Percentiles rank a stretch among this genome's conserved stretches.
Conservation (phyloP, 2,113 vertebrate genomes). For the Apeltes quadracus region DNA sequence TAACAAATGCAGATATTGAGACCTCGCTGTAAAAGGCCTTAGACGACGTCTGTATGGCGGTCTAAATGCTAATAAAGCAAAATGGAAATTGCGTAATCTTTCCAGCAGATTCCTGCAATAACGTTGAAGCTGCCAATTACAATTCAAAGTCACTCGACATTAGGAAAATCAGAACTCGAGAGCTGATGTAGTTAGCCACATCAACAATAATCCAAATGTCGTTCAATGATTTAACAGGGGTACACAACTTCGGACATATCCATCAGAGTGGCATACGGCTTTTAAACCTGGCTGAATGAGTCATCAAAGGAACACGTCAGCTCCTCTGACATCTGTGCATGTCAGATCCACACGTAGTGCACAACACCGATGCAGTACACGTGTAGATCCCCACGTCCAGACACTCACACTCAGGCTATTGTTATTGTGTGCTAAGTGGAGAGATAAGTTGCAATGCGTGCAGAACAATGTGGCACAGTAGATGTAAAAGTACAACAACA, state of each 20-base stretch:
- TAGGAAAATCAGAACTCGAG: neutral
- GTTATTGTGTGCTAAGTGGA: slow-evolving; percentile 15
- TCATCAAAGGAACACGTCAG: slow-evolving; percentile 59
- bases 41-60: neutral
- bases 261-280: slow-evolving; percentile 7
- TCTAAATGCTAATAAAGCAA: neutral
- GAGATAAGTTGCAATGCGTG: slow-evolving; percentile 15
- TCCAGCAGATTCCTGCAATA: slow-evolving; percentile 1
- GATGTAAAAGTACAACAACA: neutral
- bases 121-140: neutral
- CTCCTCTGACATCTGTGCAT: slow-evolving; percentile 41
- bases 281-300: slow-evolving; percentile 13
- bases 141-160: neutral
- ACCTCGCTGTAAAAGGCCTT: neutral
- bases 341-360: slow-evolving; percentile 63
- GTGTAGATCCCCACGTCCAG: slow-evolving; percentile 11
- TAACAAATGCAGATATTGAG: neutral
- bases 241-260: neutral
- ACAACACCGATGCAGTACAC: slow-evolving; percentile 10
- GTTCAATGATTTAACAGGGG: neutral
- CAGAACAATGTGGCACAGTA: neutral
- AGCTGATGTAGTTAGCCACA: neutral
- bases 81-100: neutral
- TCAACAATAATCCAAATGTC: slow-evolving; percentile 8
- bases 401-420: neutral